Evolutionary conservation across 2,888 invertebrate genomes (phyloP).

Genomic region (Caenorhabditis uteleia): DNA sequence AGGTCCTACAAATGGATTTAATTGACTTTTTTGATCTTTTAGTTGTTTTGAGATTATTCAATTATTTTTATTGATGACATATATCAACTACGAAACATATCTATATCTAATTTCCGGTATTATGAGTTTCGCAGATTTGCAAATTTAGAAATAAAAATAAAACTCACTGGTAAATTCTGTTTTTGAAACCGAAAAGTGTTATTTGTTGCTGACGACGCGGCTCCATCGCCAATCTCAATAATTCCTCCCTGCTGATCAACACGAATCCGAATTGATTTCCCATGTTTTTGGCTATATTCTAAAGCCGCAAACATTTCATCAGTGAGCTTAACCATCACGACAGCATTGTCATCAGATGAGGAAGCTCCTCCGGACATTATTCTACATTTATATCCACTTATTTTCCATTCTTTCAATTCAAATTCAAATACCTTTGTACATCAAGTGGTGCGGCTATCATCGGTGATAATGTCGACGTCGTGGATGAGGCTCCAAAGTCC

Average conservation of each 20-base stretch:
- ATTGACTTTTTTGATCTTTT: background rate
- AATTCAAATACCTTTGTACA: no score
- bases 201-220: conserved; percentile 26
- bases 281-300: conserved; percentile 27
- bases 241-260: conserved; percentile 41
- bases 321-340: conserved; percentile 58
- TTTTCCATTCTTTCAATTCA: no score
- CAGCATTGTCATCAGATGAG: conserved; percentile 21
- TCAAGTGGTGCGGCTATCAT: no score
- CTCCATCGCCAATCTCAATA: conserved; percentile 33
- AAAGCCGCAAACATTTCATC: conserved; percentile 61
- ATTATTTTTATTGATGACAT: no score
- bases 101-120: no score
- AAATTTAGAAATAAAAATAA: background rate
- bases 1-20: conserved; percentile 11
- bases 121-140: no score
- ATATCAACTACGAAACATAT: no score
- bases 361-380: no score
- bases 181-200: conserved; percentile 34
- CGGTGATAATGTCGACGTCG: no score
- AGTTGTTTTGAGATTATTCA: no score
- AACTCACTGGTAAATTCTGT: conserved; percentile 22
- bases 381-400: no score
- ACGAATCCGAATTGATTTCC: conserved; percentile 30
- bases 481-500: no score